A percentile compares a stretch with the other conserved stretches of the same genome.
Evolutionary conservation across 2,113 vertebrate genomes (phyloP).

Genomic region (western clawed frog (Xenopus tropicalis)): DNA sequence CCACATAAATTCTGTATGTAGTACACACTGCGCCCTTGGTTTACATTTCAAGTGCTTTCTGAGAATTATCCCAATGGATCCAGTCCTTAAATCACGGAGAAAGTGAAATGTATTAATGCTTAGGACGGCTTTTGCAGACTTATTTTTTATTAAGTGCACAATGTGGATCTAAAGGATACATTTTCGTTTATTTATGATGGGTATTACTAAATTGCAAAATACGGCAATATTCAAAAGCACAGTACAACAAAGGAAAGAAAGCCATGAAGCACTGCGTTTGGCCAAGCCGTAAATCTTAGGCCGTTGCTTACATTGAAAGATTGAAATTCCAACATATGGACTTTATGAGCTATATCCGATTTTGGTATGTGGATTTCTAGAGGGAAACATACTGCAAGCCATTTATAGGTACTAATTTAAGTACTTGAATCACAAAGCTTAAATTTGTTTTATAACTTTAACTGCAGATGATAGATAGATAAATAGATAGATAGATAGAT

Average conservation of each 20-base stretch:
- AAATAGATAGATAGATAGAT: too few species aligned
- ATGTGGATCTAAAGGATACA: conserved; percentile 34
- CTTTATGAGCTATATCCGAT: conserved; percentile 17
- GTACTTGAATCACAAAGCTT: too few species aligned
- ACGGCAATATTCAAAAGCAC: conserved; percentile 32
- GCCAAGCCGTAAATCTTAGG: conserved; percentile 19
- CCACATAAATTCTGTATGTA: conserved; percentile 33
- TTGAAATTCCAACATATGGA: conserved; percentile 25
- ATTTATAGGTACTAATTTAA: background rate
- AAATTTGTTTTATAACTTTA: too few species aligned
- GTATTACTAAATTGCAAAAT: conserved; percentile 44
- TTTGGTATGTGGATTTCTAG: conserved; percentile 8
- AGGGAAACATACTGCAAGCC: conserved; percentile 5
- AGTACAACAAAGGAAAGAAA: conserved; percentile 18
- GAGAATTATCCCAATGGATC: conserved; percentile 45
- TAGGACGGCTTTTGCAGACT: conserved; percentile 20
- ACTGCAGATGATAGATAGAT: too few species aligned
- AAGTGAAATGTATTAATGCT: conserved; percentile 39
- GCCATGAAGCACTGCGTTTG: background rate
- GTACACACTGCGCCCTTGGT: conserved; percentile 31
- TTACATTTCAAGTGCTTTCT: conserved; percentile 38
- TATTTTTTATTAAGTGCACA: conserved; percentile 45
- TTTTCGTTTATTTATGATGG: conserved; percentile 38
- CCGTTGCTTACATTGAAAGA: conserved; percentile 2
- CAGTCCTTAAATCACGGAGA: conserved; percentile 26